These are phyloP conservation scores for Zaprionus obscuricornis DNA, from an alignment of 2,888 invertebrate species.

Conservation along the genomic window DNA sequence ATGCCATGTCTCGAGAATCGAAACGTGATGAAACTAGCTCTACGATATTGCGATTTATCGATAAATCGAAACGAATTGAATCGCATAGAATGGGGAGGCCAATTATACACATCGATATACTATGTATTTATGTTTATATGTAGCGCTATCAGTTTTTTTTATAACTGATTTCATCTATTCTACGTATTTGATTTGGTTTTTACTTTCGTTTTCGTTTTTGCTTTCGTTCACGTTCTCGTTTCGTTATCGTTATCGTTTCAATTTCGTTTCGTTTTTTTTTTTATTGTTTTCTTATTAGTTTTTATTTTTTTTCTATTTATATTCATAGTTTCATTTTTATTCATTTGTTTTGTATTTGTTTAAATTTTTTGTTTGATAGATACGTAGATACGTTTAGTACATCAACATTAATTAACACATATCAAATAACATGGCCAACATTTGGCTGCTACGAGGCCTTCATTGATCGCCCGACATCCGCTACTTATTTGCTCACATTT, in stretches of 20 bases:
- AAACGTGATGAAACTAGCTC: slow-evolving; percentile 31
- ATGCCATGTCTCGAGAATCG: slow-evolving; percentile 50
- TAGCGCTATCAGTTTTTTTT: slow-evolving; percentile 4
- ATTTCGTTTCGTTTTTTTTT: too few relatives aligned
- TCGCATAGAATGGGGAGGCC: slow-evolving; percentile 13
- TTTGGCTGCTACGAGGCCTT: slow-evolving; percentile 38
- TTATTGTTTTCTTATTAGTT: not conserved
- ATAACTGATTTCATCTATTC: not conserved
- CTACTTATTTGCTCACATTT: slow-evolving; percentile 74
- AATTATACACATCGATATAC: slow-evolving; percentile 16
- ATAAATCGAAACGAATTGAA: slow-evolving; percentile 26
- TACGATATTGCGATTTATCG: too few relatives aligned
- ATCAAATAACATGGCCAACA: slow-evolving; percentile 47
- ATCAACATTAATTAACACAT: slow-evolving; percentile 50
- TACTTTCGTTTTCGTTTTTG: slow-evolving; percentile 4
- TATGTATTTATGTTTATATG: too few relatives aligned
- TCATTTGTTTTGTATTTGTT: not conserved
- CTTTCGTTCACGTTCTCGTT: too few relatives aligned
- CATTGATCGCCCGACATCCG: slow-evolving; percentile 38
- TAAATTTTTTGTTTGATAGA: slow-evolving; percentile 1
- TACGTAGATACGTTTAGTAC: slow-evolving; percentile 34
- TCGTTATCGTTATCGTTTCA: too few relatives aligned
- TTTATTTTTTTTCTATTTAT: not conserved
- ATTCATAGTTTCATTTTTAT: not conserved
- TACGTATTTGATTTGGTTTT: not conserved